Conservation (phyloP, 2,797 vertebrate species). For the Gadopsis marmoratus region DNA sequence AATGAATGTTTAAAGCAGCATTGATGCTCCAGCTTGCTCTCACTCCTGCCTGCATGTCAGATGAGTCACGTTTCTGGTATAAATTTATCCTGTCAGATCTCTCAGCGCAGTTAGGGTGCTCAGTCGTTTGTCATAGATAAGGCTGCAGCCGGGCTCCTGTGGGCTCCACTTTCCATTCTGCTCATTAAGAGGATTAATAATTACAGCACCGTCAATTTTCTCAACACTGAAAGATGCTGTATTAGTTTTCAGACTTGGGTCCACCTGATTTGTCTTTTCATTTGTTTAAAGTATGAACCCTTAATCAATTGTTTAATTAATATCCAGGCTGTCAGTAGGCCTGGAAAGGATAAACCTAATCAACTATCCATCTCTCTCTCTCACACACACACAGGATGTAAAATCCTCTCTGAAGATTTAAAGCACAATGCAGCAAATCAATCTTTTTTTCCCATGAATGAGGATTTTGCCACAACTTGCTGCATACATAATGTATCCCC, state of each 20-base stretch:
- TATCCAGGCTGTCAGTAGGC: constrained; percentile 31
- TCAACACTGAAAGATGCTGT: constrained; percentile 39
- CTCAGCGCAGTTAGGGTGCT: constrained; percentile 79
- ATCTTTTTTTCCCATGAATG: constrained; percentile 36
- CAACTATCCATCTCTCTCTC: constrained; percentile 33
- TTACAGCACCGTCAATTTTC: constrained; percentile 60
- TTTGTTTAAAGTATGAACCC: constrained; percentile 50
- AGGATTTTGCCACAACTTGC: constrained; percentile 33
- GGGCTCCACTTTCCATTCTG: constrained; percentile 72
- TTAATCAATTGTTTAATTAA: constrained; percentile 44
- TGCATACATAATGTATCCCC: constrained; percentile 27
- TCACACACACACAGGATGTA: constrained; percentile 6
- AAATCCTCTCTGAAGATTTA: constrained; percentile 36
- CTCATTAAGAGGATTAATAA: constrained; percentile 83
- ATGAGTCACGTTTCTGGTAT: constrained; percentile 67
- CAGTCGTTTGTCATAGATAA: constrained; percentile 81
- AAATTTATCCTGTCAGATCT: constrained; percentile 82
- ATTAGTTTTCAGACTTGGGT: constrained; percentile 44
- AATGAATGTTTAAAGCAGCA: constrained; percentile 37
- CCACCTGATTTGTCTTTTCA: constrained; percentile 51
- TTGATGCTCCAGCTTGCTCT: constrained; percentile 43
- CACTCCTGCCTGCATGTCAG: constrained; percentile 54
- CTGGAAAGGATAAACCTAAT: constrained; percentile 39
- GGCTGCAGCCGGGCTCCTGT: constrained; percentile 60
- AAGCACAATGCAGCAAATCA: constrained; percentile 44